These are phyloP conservation scores for Lipophrys pholis DNA, from an alignment of 2,113 vertebrate genomes.

Conservation along the genomic window DNA sequence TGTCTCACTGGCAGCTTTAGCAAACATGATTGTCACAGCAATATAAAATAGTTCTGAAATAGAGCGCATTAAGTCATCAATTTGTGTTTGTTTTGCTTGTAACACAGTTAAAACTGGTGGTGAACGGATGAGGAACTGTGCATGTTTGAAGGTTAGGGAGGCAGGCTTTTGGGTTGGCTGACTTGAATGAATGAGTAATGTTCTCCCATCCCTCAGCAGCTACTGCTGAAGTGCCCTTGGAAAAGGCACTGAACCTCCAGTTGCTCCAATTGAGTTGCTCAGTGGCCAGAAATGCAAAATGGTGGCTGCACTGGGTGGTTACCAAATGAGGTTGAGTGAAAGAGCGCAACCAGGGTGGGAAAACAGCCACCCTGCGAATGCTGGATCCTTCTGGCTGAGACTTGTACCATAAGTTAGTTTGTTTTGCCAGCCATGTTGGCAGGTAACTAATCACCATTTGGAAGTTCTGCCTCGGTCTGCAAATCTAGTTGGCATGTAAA, in stretches of 20 bases:
- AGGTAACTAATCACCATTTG: conserved; percentile 50
- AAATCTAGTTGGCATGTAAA: conserved; percentile 18
- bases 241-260: conserved; percentile 65
- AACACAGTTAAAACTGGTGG: conserved; percentile 31
- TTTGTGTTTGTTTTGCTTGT: conserved; percentile 24
- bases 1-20: conserved; percentile 39
- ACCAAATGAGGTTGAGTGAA: conserved; percentile 65
- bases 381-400: conserved; percentile 45
- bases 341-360: conserved; percentile 48
- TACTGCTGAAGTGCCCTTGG: conserved; percentile 72
- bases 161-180: conserved; percentile 43
- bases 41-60: conserved; percentile 25
- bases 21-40: conserved; percentile 45
- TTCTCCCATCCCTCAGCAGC: conserved; percentile 59
- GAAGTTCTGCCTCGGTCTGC: conserved; percentile 12
- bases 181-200: conserved; percentile 69
- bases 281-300: conserved; percentile 73
- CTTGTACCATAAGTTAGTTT: conserved; percentile 40
- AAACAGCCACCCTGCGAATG: conserved; percentile 51
- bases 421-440: conserved; percentile 59
- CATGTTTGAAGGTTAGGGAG: conserved; percentile 62
- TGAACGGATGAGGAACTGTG: conserved; percentile 47
- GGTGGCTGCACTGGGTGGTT: conserved; percentile 49
- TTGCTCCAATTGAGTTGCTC: conserved; percentile 68
- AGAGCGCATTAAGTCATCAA: conserved; percentile 46